Conservation (phyloP, 1,140 invertebrate genomes). For the Cryptotermes secundus region DNA sequence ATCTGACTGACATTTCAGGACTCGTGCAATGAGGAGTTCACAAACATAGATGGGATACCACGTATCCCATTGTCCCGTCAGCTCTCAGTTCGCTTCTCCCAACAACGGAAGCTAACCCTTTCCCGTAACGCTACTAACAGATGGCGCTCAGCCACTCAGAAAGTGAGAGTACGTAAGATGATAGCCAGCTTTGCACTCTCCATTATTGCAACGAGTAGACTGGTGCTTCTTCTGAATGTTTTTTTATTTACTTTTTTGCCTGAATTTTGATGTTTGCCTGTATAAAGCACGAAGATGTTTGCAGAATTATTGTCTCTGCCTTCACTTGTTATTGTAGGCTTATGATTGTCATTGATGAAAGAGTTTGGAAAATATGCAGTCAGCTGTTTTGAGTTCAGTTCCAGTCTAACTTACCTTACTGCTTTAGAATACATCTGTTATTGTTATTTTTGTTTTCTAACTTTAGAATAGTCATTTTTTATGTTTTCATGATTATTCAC, state of each 20-base stretch:
- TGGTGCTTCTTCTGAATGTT: neutral
- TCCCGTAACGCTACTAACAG: conserved; percentile 47
- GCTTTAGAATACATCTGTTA: too few species aligned
- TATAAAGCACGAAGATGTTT: neutral
- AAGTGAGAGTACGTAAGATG: conserved; percentile 60
- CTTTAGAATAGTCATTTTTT: too few species aligned
- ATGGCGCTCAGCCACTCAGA: conserved; percentile 63
- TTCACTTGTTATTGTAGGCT: neutral
- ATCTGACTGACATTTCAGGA: conserved; percentile 26
- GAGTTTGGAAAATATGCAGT: too few species aligned
- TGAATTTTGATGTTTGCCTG: neutral
- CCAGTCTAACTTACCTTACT: too few species aligned
- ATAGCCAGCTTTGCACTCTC: neutral
- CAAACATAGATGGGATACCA: conserved; percentile 10
- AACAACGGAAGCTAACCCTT: conserved; percentile 39
- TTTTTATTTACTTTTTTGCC: too few species aligned
- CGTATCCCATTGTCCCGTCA: conserved; percentile 51
- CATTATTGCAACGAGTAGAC: neutral
- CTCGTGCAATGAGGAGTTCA: conserved; percentile 8
- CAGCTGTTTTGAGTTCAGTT: too few species aligned
- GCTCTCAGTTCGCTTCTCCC: conserved; percentile 50
- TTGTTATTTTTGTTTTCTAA: too few species aligned
- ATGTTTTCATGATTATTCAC: too few species aligned
- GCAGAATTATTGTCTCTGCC: neutral
- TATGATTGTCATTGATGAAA: neutral